Conservation (phyloP, 2,888 invertebrate genomes). For the Pediacus dermestoides region DNA sequence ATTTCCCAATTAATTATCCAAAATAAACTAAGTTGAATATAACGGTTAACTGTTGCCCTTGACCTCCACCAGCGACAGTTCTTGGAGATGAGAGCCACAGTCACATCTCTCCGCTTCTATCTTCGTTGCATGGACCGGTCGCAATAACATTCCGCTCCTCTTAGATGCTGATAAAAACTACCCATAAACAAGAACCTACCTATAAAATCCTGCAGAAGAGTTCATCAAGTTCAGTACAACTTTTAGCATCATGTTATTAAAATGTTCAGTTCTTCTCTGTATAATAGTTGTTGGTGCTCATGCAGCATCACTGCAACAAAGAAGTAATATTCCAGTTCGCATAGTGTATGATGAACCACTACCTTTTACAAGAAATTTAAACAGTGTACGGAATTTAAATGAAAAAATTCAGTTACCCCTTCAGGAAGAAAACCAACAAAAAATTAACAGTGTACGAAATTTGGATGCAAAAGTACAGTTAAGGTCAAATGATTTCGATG, state of each 20-base stretch:
- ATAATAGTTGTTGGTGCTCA: conserved; percentile 28
- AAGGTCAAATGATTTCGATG: conserved; percentile 12
- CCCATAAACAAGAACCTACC: conserved; percentile 18
- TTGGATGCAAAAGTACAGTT: conserved; percentile 17
- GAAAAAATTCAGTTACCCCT: conserved; percentile 7
- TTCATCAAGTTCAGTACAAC: conserved; percentile 45
- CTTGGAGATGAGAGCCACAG: conserved; percentile 11
- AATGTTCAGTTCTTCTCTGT: conserved; percentile 29
- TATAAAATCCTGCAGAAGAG: conserved; percentile 46
- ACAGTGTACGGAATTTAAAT: not conserved
- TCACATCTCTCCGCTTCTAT: conserved; percentile 14
- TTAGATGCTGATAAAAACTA: conserved; percentile 20
- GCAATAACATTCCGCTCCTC: conserved; percentile 16
- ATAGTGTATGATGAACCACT: conserved; percentile 36
- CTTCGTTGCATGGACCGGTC: conserved; percentile 13
- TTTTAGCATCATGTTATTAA: conserved; percentile 34
- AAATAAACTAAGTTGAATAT: not conserved
- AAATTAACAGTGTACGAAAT: conserved; percentile 11
- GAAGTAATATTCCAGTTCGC: conserved; percentile 41
- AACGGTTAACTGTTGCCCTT: conserved; percentile 1
- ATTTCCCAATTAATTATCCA: conserved; percentile 2
- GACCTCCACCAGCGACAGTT: conserved; percentile 5
- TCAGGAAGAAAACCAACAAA: not conserved
- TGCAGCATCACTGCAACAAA: conserved; percentile 24
- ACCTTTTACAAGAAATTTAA: not conserved